A percentile compares a stretch with the other conserved stretches of the same genome.
phyloP scores from a whole-genome alignment of 1,140 invertebrate species.

The Magallana angulata region DNA sequence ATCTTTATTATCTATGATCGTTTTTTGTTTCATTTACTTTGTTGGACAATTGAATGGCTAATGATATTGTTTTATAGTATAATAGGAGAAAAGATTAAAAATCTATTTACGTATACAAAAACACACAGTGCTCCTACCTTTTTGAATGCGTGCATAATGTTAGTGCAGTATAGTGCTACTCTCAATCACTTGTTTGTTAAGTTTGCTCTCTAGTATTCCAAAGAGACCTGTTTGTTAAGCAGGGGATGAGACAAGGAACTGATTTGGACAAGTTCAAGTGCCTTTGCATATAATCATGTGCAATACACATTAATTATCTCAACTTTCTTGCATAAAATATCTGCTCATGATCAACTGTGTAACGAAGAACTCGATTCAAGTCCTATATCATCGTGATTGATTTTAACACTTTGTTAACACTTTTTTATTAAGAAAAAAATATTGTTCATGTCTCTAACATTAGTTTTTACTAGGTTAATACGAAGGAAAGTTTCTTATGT shows the following conservation, averaged over 20 bases:
- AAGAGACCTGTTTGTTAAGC: not conserved
- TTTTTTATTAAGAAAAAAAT: not conserved
- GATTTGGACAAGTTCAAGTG: conserved; percentile 10
- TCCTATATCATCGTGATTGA: no score
- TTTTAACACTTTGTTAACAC: not conserved
- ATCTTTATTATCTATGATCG: not conserved
- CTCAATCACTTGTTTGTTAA: not conserved
- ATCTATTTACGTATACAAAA: not conserved
- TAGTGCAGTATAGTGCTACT: not conserved
- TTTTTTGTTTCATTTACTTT: not conserved
- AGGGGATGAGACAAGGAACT: conserved; percentile 3
- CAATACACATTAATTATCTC: conserved; percentile 23
- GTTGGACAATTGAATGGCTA: conserved; percentile 10
- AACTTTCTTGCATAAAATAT: not conserved
- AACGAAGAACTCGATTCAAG: not conserved
- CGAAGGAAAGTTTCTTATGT: no score
- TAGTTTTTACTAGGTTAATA: no score
- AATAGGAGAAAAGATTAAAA: not conserved
- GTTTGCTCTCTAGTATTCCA: not conserved
- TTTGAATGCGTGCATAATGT: not conserved
- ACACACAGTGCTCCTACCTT: not conserved
- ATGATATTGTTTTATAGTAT: not conserved
- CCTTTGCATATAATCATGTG: conserved; percentile 31
- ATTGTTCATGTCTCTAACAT: not conserved
- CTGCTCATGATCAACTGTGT: conserved; percentile 9